Evolutionary conservation across 2,888 invertebrate species (phyloP).

Genomic region (Galeopsomyia nigrocyanea): DNA sequence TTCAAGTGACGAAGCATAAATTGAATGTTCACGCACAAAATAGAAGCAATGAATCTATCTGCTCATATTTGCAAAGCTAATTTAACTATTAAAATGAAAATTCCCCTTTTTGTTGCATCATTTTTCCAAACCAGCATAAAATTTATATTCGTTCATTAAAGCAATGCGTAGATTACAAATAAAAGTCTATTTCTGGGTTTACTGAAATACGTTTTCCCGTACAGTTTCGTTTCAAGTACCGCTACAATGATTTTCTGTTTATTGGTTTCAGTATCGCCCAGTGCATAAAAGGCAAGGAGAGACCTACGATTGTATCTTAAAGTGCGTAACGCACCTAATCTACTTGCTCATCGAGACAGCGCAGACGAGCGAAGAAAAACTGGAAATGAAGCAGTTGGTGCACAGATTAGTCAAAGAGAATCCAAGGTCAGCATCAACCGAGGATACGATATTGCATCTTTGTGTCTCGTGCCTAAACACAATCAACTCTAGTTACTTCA

Average conservation of each 20-base stretch:
- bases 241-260: too few species aligned
- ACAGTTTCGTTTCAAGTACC: neutral
- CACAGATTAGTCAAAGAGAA: constrained; percentile 74
- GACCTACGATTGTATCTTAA: constrained; percentile 84
- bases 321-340: constrained; percentile 84
- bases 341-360: constrained; percentile 78
- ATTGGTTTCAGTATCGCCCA: constrained; percentile 75
- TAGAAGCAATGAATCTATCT: too few species aligned
- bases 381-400: constrained; percentile 68
- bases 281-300: constrained; percentile 84
- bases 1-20: too few species aligned
- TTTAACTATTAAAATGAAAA: neutral
- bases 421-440: constrained; percentile 78
- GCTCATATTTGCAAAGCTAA: too few species aligned
- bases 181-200: too few species aligned
- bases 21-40: too few species aligned
- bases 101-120: constrained; percentile 12
- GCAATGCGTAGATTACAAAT: too few species aligned
- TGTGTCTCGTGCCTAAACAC: constrained; percentile 84
- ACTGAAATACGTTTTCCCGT: neutral
- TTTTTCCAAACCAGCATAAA: too few species aligned
- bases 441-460: constrained; percentile 88
- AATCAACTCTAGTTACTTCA: constrained; percentile 82
- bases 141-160: neutral
- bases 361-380: constrained; percentile 70